These are phyloP conservation scores for Idaea biselata DNA, from an alignment of 2,888 invertebrate genomes.

Conservation along the genomic window DNA sequence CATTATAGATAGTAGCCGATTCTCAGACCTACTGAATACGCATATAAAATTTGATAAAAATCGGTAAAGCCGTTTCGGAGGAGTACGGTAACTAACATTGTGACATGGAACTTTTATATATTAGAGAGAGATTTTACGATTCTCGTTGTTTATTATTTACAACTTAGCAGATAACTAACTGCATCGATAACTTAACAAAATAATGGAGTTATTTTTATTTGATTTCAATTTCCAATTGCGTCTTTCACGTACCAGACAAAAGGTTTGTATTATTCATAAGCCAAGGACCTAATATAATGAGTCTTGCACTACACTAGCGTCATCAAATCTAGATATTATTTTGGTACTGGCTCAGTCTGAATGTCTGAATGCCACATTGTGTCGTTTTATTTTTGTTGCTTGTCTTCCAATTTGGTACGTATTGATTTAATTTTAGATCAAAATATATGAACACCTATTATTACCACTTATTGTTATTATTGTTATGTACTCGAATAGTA, in stretches of 20 bases:
- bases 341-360: conserved; percentile 1
- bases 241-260: neutral
- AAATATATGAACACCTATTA: neutral
- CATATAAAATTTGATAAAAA: no score
- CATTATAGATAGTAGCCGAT: no score
- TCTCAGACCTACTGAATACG: no score
- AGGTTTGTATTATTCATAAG: neutral
- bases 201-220: no score
- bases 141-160: no score
- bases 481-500: neutral
- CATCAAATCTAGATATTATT: neutral
- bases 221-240: no score
- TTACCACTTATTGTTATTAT: neutral
- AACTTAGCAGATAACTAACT: no score
- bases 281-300: neutral
- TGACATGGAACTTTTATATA: no score
- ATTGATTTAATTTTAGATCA: neutral
- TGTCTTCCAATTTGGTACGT: neutral
- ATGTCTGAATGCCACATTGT: neutral
- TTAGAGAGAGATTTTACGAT: no score
- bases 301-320: neutral
- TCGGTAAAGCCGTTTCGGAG: no score
- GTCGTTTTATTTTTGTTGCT: neutral
- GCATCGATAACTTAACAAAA: no score
- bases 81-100: no score